Conservation (phyloP, 2,113 vertebrate genomes). For the Sebastes schlegelii region DNA sequence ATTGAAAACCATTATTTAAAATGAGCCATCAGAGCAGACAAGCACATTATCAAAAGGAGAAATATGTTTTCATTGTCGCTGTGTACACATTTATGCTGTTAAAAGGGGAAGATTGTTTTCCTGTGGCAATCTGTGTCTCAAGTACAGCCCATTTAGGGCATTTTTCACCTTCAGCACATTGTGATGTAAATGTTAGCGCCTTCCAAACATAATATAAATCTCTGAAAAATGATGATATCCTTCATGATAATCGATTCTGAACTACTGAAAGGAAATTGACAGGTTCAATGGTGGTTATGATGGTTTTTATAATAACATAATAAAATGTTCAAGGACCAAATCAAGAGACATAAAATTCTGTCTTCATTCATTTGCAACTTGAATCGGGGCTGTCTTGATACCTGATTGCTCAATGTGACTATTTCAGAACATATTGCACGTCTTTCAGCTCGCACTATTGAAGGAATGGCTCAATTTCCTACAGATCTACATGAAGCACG, state of each 20-base stretch:
- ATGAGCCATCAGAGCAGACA: slow-evolving; percentile 61
- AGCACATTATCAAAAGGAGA: slow-evolving; percentile 58
- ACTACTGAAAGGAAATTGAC: slow-evolving; percentile 36
- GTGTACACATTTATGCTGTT: slow-evolving; percentile 47
- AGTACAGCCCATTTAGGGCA: slow-evolving; percentile 44
- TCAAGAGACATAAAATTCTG: slow-evolving; percentile 33
- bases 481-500: slow-evolving; percentile 49
- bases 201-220: slow-evolving; percentile 46
- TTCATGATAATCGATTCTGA: slow-evolving; percentile 36
- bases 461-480: slow-evolving; percentile 62
- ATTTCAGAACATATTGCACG: slow-evolving; percentile 39
- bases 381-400: slow-evolving; percentile 24
- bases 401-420: slow-evolving; percentile 25
- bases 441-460: slow-evolving; percentile 16
- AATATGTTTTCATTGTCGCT: slow-evolving; percentile 61
- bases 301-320: slow-evolving; percentile 27
- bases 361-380: slow-evolving; percentile 30
- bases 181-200: slow-evolving; percentile 48
- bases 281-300: slow-evolving; percentile 25
- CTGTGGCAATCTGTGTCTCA: slow-evolving; percentile 47
- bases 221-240: slow-evolving; percentile 27
- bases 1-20: slow-evolving; percentile 68
- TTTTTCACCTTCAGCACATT: slow-evolving; percentile 59
- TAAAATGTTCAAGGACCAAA: slow-evolving; percentile 42
- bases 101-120: slow-evolving; percentile 51